Evolutionary conservation across 2,113 vertebrate genomes (phyloP).

Genomic region (Corapipo altera): DNA sequence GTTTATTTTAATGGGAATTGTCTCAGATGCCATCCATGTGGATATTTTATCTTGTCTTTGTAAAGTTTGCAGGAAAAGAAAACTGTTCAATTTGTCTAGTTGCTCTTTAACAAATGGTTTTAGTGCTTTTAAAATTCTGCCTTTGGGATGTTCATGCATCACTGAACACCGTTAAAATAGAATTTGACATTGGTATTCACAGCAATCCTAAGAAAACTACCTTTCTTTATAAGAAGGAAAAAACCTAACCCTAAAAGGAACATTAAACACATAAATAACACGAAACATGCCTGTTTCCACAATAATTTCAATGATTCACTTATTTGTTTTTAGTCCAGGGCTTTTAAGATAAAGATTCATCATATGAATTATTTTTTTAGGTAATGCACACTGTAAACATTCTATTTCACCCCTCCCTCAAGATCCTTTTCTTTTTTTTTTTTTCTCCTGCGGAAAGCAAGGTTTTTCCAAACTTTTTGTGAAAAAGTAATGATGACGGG

Average conservation of each 20-base stretch:
- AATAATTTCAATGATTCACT: constrained; percentile 35
- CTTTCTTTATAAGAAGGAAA: not conserved
- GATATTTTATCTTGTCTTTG: not conserved
- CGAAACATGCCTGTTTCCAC: constrained; percentile 12
- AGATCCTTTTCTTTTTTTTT: not conserved
- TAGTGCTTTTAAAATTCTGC: constrained; percentile 21
- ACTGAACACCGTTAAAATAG: constrained; percentile 28
- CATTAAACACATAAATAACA: constrained; percentile 47
- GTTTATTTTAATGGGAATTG: not conserved
- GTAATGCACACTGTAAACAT: constrained; percentile 11
- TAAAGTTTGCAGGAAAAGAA: not conserved
- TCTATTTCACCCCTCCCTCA: not conserved
- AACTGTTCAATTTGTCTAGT: not conserved
- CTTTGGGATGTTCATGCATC: constrained; percentile 52
- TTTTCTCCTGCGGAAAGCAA: not conserved
- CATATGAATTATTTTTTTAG: constrained; percentile 32
- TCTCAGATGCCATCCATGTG: not conserved
- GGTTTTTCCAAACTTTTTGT: constrained; percentile 25
- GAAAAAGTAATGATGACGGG: constrained; percentile 35
- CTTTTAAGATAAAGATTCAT: constrained; percentile 58
- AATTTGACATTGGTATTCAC: constrained; percentile 42
- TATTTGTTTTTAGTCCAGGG: constrained; percentile 35
- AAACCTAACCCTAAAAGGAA: constrained; percentile 26
- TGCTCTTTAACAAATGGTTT: constrained; percentile 34
- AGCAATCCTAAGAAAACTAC: constrained; percentile 44